Percentiles rank a stretch among this genome's conserved stretches.
phyloP scores from a whole-genome alignment of 2,113 vertebrate species.

The Canis aureus region DNA sequence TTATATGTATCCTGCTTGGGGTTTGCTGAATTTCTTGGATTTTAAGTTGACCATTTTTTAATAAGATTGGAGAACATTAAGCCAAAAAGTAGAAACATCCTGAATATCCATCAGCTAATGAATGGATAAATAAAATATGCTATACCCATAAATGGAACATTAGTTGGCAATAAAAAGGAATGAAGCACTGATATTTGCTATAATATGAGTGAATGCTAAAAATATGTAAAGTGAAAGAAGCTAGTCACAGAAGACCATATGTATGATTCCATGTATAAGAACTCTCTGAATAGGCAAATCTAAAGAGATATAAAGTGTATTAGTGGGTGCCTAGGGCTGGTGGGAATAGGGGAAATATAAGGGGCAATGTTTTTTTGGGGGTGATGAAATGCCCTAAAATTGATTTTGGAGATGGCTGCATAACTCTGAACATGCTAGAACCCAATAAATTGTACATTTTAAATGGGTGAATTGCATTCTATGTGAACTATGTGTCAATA shows the following conservation, averaged over 20 bases:
- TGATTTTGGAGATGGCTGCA: not conserved
- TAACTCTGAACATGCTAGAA: not conserved
- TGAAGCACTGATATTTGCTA: not conserved
- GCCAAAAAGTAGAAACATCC: slow-evolving; percentile 8
- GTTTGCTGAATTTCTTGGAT: not conserved
- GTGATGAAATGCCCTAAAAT: not conserved
- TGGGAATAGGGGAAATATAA: not conserved
- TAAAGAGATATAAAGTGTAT: not conserved
- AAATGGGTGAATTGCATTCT: not conserved
- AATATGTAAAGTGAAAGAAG: not conserved
- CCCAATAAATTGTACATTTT: not conserved
- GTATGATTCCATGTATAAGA: not conserved
- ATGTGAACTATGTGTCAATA: not conserved
- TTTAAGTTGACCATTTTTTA: not conserved
- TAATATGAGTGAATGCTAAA: not conserved
- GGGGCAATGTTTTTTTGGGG: not conserved
- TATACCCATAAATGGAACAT: not conserved
- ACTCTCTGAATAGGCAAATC: slow-evolving; percentile 16
- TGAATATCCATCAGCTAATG: not conserved
- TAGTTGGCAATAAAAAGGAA: slow-evolving; percentile 39
- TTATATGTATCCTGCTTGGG: not conserved
- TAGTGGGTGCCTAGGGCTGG: not conserved
- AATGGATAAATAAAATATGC: slow-evolving; percentile 30
- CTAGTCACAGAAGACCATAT: not conserved
- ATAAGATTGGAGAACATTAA: not conserved